Base-by-base conservation (phyloP, 2,797 vertebrate species). In the Eulemur rubriventer region DNA sequence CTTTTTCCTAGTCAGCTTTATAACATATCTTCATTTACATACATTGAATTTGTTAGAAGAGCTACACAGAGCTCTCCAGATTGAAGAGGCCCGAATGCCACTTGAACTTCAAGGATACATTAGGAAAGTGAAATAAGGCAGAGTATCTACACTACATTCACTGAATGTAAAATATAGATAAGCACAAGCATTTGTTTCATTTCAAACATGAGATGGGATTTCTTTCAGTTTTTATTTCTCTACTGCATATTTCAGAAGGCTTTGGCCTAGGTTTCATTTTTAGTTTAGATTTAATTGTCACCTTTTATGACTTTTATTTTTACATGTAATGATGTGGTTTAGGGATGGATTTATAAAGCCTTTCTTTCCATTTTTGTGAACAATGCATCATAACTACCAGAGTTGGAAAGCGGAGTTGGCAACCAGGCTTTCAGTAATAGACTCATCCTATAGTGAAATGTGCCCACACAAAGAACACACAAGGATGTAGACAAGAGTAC, bases 1-100 rank as follows among this genome's bases (percentile, higher is more conserved):
- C 46, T 80, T 95, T 95, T 94, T 82, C 24, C 17, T 57, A 26
- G 48, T 94, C 33, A 46, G 75, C 78, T 96, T 78, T 90, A 70
- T 70, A 79, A 91, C 24, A 85, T 85, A 93, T 69, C 96, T 97
- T 92, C 41, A 97, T 91, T 93, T 96, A 90, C 97, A 95, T 94
- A 91, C 16, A 61, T 26, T 92, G 63, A 50, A 76, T 85, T 95
- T 38, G 72, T 92, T 88, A 85, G n/a, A 91, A 10, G 28, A 85
- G 55, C 57, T 89, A 69, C 55, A 46, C 38, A 93, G 63, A 89
- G n/a, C 65, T 94, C 63, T 97, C 41, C 65, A 73, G 30, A 83
- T 7, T 72, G 73, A 97, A 95, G 73, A 91, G n/a, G 87, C 38
- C 33, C 81, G 95, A 96, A 93, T 28, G 82, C 43, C n/a, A 89